Evolutionary conservation across 2,113 vertebrate genomes (phyloP).

Genomic region (Pardalotus punctatus): DNA sequence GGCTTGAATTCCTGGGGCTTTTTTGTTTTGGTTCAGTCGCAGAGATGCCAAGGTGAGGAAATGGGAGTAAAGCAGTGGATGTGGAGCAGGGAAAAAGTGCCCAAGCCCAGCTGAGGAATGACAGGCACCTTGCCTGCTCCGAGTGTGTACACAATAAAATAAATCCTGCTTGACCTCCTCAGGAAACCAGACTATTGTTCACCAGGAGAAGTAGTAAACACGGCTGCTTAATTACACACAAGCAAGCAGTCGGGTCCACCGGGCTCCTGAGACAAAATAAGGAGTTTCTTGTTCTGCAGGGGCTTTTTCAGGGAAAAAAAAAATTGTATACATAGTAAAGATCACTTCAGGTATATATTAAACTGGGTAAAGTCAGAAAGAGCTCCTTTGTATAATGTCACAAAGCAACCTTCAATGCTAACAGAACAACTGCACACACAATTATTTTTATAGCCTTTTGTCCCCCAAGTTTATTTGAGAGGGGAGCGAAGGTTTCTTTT

Average conservation of each 20-base stretch:
- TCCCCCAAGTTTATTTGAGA: constrained; percentile 64
- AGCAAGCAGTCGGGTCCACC: constrained; percentile 15
- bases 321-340: constrained; percentile 17
- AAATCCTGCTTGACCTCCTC: constrained; percentile 74
- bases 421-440: constrained; percentile 29
- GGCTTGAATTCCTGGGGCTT: not conserved
- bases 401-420: constrained; percentile 54
- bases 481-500: constrained; percentile 36
- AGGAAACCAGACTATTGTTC: constrained; percentile 73
- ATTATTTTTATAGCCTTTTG: constrained; percentile 70
- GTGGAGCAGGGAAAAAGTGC: not conserved
- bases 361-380: constrained; percentile 61
- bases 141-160: constrained; percentile 52
- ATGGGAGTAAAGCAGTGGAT: not conserved
- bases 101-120: not conserved
- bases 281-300: constrained; percentile 52
- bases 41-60: constrained; percentile 15
- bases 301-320: not conserved
- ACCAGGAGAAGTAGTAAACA: constrained; percentile 63
- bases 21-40: constrained; percentile 11
- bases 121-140: constrained; percentile 5
- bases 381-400: constrained; percentile 67
- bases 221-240: constrained; percentile 69
- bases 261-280: constrained; percentile 41
- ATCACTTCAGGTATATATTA: constrained; percentile 65